Evolutionary conservation across 2,888 invertebrate genomes (phyloP).

Genomic region (Ypsolopha scabrella): DNA sequence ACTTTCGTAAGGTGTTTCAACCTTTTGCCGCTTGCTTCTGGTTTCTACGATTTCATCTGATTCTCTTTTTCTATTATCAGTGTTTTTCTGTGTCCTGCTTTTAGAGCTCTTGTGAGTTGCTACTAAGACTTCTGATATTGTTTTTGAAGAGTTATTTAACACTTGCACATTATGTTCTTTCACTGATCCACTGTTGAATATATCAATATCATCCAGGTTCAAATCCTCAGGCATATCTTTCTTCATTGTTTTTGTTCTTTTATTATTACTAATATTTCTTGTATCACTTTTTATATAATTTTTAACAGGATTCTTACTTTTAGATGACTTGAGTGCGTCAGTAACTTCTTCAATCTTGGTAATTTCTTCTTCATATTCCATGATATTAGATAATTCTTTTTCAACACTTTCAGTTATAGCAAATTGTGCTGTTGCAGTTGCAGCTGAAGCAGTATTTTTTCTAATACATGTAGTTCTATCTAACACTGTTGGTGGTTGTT

Average conservation of each 20-base stretch:
- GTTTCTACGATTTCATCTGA: slow-evolving; percentile 13
- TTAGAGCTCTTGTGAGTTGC: slow-evolving; percentile 23
- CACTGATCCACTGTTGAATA: slow-evolving; percentile 44
- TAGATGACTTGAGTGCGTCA: not conserved
- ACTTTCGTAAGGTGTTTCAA: not conserved
- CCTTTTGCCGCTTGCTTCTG: not conserved
- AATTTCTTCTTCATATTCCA: slow-evolving; percentile 25
- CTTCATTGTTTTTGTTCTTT: slow-evolving; percentile 3
- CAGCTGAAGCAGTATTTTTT: slow-evolving; percentile 54
- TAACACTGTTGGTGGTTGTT: slow-evolving; percentile 4
- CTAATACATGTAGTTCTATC: slow-evolving; percentile 30
- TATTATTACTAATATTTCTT: not conserved
- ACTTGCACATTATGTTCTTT: slow-evolving; percentile 32
- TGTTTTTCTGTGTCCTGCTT: slow-evolving; percentile 22
- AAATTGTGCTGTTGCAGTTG: slow-evolving; percentile 40
- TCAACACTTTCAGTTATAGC: slow-evolving; percentile 56
- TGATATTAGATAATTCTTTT: slow-evolving; percentile 42
- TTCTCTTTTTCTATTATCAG: slow-evolving; percentile 34
- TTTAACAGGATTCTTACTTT: not conserved
- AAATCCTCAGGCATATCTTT: slow-evolving; percentile 15
- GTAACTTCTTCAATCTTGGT: slow-evolving; percentile 12
- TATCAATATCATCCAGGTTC: slow-evolving; percentile 38
- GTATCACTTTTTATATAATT: slow-evolving; percentile 4
- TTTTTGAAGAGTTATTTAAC: slow-evolving; percentile 25
- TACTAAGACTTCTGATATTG: slow-evolving; percentile 42